phyloP scores from a whole-genome alignment of 2,113 vertebrate genomes.

The Lophotis ruficrista region DNA sequence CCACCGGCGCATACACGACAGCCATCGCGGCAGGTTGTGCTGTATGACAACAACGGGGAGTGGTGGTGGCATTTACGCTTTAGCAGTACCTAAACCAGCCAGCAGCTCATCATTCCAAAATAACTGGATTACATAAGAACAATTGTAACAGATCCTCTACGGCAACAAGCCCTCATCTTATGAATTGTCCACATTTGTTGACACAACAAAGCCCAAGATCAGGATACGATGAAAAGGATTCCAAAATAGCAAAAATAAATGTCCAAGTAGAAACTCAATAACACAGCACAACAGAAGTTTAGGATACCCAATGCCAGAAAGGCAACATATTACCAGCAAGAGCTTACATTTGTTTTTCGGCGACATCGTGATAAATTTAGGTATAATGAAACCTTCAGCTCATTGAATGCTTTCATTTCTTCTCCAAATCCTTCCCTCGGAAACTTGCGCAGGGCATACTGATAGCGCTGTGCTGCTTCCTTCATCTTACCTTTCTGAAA shows the following conservation, averaged over 20 bases:
- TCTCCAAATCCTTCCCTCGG: conserved; percentile 94
- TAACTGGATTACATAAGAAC: background rate
- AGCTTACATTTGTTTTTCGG: conserved; percentile 96
- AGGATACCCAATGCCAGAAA: background rate
- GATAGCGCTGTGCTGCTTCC: conserved; percentile 96
- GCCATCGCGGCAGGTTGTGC: accelerated
- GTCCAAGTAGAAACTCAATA: background rate
- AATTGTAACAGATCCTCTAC: background rate
- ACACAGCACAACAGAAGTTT: accelerated
- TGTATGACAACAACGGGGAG: background rate
- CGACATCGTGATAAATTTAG: conserved; percentile 95
- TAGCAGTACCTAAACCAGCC: background rate
- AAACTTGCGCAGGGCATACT: conserved; percentile 96
- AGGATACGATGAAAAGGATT: background rate
- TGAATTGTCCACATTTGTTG: background rate
- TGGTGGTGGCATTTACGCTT: background rate
- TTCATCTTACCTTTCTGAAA: conserved; percentile 98
- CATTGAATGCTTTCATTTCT: conserved; percentile 93
- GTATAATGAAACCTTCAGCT: conserved; percentile 93
- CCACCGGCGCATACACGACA: accelerated
- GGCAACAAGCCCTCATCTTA: accelerated
- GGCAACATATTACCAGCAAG: background rate
- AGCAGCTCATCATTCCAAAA: background rate
- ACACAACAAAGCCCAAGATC: background rate
- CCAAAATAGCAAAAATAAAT: background rate